phyloP scores from a whole-genome alignment of 2,797 vertebrate genomes.

The Microctenopoma steveboyesi region DNA sequence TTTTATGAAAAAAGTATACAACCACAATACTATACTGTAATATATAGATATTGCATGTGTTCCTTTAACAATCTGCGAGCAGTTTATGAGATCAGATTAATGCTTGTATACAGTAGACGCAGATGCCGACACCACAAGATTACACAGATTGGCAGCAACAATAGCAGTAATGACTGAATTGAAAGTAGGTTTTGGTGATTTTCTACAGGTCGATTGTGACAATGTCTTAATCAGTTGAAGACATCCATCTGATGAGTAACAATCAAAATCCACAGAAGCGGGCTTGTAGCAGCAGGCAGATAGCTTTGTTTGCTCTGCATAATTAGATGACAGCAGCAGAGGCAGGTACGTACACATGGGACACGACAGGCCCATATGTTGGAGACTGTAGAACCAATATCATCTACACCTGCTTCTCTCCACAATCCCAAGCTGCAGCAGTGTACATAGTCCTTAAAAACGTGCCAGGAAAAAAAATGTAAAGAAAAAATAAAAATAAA shows the following conservation, averaged over 20 bases:
- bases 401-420: constrained; percentile 76
- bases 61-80: constrained; percentile 14
- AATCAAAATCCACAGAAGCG: constrained; percentile 76
- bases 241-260: constrained; percentile 71
- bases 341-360: constrained; percentile 83
- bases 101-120: neutral
- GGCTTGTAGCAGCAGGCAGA: constrained; percentile 79
- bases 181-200: constrained; percentile 57
- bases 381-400: constrained; percentile 81
- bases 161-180: constrained; percentile 52
- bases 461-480: constrained; percentile 39
- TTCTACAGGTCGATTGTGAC: constrained; percentile 64
- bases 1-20: constrained; percentile 7
- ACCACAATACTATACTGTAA: neutral
- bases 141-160: constrained; percentile 47
- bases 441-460: constrained; percentile 62
- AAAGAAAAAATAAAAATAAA: constrained; percentile 42
- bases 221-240: constrained; percentile 72
- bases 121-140: constrained; percentile 28
- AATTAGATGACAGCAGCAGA: constrained; percentile 83
- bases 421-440: constrained; percentile 68
- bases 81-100: constrained; percentile 36
- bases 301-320: constrained; percentile 84
- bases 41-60: neutral
- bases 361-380: constrained; percentile 82